phyloP scores from a whole-genome alignment of 2,888 invertebrate genomes.

The Malthinus flaveolus region DNA sequence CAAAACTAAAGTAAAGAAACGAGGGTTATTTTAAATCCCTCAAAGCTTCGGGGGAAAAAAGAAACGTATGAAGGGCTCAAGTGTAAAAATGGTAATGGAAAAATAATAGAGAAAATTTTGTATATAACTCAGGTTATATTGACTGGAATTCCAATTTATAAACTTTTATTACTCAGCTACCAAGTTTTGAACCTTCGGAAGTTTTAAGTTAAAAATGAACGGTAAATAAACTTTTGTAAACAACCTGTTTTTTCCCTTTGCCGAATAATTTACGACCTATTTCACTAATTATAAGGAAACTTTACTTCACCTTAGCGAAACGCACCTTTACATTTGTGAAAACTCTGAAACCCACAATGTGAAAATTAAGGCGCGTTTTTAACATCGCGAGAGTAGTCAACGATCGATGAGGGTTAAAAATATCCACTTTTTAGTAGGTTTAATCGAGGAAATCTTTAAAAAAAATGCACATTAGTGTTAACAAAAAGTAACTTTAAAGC shows the following conservation, averaged over 20 bases:
- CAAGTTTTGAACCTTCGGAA: conserved; percentile 2
- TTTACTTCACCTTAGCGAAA: not conserved
- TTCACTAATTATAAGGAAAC: conserved; percentile 6
- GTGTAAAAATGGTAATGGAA: not conserved
- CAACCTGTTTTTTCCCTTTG: conserved; percentile 9
- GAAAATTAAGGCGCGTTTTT: too few relatives aligned
- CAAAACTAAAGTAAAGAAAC: too few relatives aligned
- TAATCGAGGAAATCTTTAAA: not conserved
- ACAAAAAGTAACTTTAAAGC: not conserved
- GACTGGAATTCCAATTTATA: conserved; percentile 1
- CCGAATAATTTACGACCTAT: conserved; percentile 11
- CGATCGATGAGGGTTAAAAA: too few relatives aligned
- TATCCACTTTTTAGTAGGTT: too few relatives aligned
- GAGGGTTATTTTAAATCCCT: too few relatives aligned
- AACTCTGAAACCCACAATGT: too few relatives aligned
- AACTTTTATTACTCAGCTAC: conserved; percentile 3
- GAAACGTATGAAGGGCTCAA: too few relatives aligned
- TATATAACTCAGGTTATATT: not conserved
- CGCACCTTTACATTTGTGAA: not conserved
- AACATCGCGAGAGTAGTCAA: too few relatives aligned
- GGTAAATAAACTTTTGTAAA: conserved; percentile 8
- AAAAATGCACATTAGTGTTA: not conserved
- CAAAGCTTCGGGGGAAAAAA: too few relatives aligned
- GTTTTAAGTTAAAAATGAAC: conserved; percentile 13
- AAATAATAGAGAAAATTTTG: not conserved